phyloP scores from a whole-genome alignment of 2,888 invertebrate species.

The Sialis lutaria region DNA sequence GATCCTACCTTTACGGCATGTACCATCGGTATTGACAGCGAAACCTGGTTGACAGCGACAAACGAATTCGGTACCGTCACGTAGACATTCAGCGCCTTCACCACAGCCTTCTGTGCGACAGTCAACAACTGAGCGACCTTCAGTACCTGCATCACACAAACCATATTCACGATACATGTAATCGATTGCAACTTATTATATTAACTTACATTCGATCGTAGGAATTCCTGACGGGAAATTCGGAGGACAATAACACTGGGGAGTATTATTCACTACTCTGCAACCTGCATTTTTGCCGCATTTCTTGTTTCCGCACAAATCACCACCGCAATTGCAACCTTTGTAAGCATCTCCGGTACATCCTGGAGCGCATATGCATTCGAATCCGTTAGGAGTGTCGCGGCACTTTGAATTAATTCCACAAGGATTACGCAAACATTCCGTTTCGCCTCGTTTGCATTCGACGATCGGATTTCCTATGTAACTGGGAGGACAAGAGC shows the following conservation, averaged over 20 bases:
- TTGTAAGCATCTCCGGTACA: constrained; percentile 68
- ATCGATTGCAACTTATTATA: not conserved
- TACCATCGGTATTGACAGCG: constrained; percentile 51
- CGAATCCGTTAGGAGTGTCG: constrained; percentile 58
- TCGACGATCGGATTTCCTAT: constrained; percentile 51
- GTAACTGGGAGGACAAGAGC: constrained; percentile 57
- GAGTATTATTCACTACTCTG: constrained; percentile 44
- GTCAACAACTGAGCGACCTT: constrained; percentile 44
- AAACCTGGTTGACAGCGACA: constrained; percentile 64
- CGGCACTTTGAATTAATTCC: constrained; percentile 69
- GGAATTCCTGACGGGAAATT: constrained; percentile 73
- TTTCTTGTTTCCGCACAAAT: constrained; percentile 59
- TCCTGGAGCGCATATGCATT: constrained; percentile 63
- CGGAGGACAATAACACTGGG: constrained; percentile 72
- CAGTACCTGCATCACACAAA: constrained; percentile 28
- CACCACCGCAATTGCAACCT: constrained; percentile 62
- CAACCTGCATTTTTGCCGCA: constrained; percentile 77
- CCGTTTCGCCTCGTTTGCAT: constrained; percentile 49
- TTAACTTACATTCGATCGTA: constrained; percentile 62
- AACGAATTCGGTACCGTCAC: constrained; percentile 67
- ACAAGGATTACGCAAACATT: constrained; percentile 67
- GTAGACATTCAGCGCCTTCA: constrained; percentile 70
- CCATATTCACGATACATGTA: not conserved
- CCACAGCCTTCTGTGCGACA: constrained; percentile 75
- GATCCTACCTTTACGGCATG: constrained; percentile 46